These are phyloP conservation scores for Gyrodactylus salaris DNA, from an alignment of 1,140 invertebrate genomes.

Conservation along the genomic window DNA sequence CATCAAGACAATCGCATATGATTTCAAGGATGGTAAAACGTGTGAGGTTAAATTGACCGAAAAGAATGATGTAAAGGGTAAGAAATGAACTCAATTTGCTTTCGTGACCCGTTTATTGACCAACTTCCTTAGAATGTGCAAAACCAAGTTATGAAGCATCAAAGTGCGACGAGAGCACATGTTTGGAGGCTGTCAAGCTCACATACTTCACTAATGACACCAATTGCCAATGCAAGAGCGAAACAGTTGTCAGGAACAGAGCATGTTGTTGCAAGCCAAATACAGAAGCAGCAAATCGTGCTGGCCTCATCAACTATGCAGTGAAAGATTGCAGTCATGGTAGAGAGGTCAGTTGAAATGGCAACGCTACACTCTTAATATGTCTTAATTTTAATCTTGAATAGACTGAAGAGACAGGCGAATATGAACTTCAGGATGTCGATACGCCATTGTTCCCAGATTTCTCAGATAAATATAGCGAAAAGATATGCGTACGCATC, in stretches of 20 bases:
- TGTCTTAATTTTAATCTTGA: background rate
- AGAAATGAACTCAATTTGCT: background rate
- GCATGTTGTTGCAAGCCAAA: background rate
- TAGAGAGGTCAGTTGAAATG: background rate
- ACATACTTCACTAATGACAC: background rate
- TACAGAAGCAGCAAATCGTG: background rate
- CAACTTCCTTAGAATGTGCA: background rate
- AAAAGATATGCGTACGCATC: background rate
- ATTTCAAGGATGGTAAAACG: background rate
- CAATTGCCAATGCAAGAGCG: background rate
- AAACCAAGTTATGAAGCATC: background rate
- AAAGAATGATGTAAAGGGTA: background rate
- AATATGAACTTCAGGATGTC: background rate
- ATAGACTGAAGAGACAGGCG: background rate
- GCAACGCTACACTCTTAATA: background rate
- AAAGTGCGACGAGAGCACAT: background rate
- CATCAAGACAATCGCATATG: background rate
- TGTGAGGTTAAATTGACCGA: background rate
- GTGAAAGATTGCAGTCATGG: background rate
- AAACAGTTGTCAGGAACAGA: background rate
- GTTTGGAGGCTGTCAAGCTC: background rate
- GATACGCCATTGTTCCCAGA: background rate
- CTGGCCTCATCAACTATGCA: background rate
- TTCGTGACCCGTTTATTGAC: background rate
- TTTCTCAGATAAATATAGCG: background rate